Evolutionary conservation across 2,113 vertebrate genomes (phyloP).

Genomic region (Xiphophorus maculatus): DNA sequence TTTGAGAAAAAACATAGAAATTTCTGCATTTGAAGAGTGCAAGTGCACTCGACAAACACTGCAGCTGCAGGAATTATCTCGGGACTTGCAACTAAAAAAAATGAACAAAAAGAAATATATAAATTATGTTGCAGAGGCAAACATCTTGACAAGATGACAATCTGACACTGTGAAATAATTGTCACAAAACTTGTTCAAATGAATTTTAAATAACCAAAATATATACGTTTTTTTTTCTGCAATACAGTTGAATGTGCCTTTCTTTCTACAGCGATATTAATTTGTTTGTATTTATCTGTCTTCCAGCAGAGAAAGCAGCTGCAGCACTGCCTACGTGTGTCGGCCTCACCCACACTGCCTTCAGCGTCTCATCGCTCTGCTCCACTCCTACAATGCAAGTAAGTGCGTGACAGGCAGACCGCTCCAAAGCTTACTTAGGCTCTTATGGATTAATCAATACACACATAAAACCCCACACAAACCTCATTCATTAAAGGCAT

Average conservation of each 20-base stretch:
- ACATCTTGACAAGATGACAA: slow-evolving; percentile 16
- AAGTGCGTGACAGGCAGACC: slow-evolving; percentile 25
- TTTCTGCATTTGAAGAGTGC: too few species aligned
- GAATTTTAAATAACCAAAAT: not conserved
- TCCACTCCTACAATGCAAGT: slow-evolving; percentile 20
- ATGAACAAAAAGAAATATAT: slow-evolving; percentile 3
- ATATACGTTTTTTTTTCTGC: not conserved
- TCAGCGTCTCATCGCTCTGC: slow-evolving; percentile 46
- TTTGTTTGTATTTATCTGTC: slow-evolving; percentile 1
- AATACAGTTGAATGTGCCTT: not conserved
- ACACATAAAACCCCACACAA: slow-evolving; percentile 46
- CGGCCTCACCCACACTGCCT: slow-evolving; percentile 31
- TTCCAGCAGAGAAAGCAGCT: slow-evolving; percentile 24
- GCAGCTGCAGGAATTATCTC: slow-evolving; percentile 24
- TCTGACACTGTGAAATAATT: not conserved
- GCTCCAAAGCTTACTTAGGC: slow-evolving; percentile 37
- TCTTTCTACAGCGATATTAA: not conserved
- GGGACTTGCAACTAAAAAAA: slow-evolving; percentile 16
- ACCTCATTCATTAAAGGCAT: slow-evolving; percentile 34
- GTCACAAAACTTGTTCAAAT: not conserved
- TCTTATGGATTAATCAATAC: slow-evolving; percentile 60
- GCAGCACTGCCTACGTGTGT: slow-evolving; percentile 17
- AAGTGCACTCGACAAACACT: not conserved
- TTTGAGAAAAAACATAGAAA: too few species aligned
- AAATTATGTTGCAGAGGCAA: not conserved